Base-by-base conservation (phyloP, 2,888 invertebrate species). In the Chrysolina oricalcia region DNA sequence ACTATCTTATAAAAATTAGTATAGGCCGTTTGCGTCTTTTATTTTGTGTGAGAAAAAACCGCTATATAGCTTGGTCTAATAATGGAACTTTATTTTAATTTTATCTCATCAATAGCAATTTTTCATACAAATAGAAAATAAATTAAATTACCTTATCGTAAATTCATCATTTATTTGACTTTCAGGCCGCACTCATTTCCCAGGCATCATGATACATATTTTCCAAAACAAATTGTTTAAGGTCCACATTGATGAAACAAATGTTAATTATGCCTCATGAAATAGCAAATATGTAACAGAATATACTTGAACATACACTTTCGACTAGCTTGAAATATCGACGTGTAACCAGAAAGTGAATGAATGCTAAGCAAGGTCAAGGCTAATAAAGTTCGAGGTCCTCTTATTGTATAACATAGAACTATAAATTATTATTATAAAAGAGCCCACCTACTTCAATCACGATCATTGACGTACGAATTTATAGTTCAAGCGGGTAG, bases 331-430 rank as follows among this genome's bases (percentile, higher is more conserved):
- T 35, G 35, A 70, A 19, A 56, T 63, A 70, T 41, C 63, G 48
- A 43, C 43, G 43, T 53, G 63, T 70, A 62, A 68, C 72, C 48
- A 77, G 74, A 76, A 77, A 75, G 76, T 77, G 70, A 77, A 76
- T 70, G 70, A 72, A 74, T 73, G 48, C 64, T 53, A 71, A 59
- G 67, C 73, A 79, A 76, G 79, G 77, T 70, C 77, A 79, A 77
- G 77, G 79, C 71, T 73, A 73, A 74, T 74, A 72, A 74, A 75
- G 79, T 77, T 77, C 79, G 77, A 79, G 79, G 79, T 73, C 75
- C 73, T 76, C 72, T 76, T 48, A 76, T 76, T 72, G 73, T 69
- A 76, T 76, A 76, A 76, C 72, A 70, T 59, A 53, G 72, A 64
- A 73, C 15, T 50, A 73, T 76, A 50, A 75, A 72, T 75, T 72